Evolutionary conservation across 2,797 vertebrate species (phyloP).

Genomic region (Sebastes cheni): DNA sequence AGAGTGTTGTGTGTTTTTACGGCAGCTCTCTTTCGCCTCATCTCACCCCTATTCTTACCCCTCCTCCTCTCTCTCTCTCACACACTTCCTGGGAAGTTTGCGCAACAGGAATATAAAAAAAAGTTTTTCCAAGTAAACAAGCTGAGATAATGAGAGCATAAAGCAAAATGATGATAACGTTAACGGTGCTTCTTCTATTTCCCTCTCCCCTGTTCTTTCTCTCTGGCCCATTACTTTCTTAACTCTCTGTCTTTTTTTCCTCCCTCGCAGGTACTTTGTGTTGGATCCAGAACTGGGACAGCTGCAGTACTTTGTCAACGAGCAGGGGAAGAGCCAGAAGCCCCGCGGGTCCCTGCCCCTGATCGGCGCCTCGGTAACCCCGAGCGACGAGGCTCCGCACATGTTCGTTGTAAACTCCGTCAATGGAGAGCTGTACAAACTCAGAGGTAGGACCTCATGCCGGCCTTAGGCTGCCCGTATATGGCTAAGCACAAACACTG

Average conservation of each 20-base stretch:
- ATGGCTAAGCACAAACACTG: conserved; percentile 22
- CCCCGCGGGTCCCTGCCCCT: conserved; percentile 92
- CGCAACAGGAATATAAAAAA: not conserved
- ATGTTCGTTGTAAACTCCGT: conserved; percentile 93
- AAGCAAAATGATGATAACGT: conserved; percentile 47
- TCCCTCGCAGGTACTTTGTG: conserved; percentile 90
- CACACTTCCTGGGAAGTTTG: conserved; percentile 22
- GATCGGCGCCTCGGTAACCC: conserved; percentile 90
- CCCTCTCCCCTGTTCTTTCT: not conserved
- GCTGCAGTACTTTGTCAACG: conserved; percentile 96
- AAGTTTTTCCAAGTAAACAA: conserved; percentile 37
- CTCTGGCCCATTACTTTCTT: conserved; percentile 37
- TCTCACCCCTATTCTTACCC: conserved; percentile 11
- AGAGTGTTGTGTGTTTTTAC: conserved; percentile 9
- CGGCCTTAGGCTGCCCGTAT: conserved; percentile 16
- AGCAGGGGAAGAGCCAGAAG: conserved; percentile 93
- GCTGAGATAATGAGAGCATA: conserved; percentile 45
- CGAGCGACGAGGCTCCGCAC: conserved; percentile 92
- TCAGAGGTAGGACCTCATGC: conserved; percentile 87
- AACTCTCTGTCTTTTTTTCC: conserved; percentile 16
- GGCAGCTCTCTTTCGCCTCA: conserved; percentile 1
- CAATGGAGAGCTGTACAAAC: conserved; percentile 94
- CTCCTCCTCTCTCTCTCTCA: not conserved
- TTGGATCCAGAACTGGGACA: conserved; percentile 91
- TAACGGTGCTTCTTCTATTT: conserved; percentile 1